These are phyloP conservation scores for Temnothorax ravouxi DNA, from an alignment of 2,888 invertebrate genomes.

Conservation along the genomic window DNA sequence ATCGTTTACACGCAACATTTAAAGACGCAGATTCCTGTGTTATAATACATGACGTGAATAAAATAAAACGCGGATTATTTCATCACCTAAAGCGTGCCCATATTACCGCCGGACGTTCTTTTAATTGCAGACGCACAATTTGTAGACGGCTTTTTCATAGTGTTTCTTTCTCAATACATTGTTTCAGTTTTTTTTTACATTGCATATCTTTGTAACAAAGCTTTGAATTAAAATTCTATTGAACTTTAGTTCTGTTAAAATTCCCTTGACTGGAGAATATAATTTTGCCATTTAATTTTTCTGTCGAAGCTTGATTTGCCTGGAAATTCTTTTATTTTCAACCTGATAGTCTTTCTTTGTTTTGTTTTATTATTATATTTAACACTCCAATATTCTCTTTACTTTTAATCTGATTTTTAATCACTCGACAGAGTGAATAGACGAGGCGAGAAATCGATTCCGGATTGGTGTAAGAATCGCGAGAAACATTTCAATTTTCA, in stretches of 20 bases:
- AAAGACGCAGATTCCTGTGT: neutral
- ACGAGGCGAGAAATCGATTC: neutral
- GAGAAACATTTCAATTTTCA: neutral
- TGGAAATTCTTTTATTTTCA: neutral
- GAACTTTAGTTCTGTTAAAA: neutral
- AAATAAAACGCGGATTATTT: conserved; percentile 27
- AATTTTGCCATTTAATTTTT: conserved; percentile 9
- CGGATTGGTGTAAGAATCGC: neutral
- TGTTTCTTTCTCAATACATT: neutral
- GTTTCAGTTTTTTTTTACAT: neutral
- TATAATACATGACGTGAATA: neutral
- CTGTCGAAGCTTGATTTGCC: neutral
- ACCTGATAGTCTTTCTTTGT: neutral
- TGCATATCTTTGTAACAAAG: neutral
- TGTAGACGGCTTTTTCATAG: neutral
- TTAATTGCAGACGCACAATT: conserved; percentile 8
- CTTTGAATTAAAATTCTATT: conserved; percentile 11
- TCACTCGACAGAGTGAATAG: neutral
- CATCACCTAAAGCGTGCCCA: neutral
- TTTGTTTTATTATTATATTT: conserved; percentile 1
- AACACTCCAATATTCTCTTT: neutral
- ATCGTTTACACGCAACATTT: neutral
- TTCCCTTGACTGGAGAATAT: neutral
- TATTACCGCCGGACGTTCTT: neutral
- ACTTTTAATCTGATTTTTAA: conserved; percentile 8